These are phyloP conservation scores for Amphiprion percula DNA, from an alignment of 2,113 vertebrate genomes.

Conservation along the genomic window DNA sequence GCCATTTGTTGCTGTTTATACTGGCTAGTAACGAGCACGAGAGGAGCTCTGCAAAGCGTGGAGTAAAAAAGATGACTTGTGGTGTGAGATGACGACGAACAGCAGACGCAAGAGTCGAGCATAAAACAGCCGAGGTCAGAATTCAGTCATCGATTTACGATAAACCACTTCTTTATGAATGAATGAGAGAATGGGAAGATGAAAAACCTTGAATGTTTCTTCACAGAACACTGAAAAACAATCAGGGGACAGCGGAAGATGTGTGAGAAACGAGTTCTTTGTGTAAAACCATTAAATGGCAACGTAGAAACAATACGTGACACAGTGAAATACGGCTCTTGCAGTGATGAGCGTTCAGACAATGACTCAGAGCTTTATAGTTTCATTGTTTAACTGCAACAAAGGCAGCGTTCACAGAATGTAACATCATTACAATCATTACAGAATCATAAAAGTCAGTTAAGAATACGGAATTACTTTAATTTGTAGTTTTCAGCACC, in stretches of 20 bases:
- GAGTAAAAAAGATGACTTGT: slow-evolving; percentile 39
- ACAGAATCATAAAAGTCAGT: slow-evolving; percentile 24
- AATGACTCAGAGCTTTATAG: not conserved
- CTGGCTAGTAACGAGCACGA: slow-evolving; percentile 53
- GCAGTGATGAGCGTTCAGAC: not conserved
- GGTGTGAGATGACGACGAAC: slow-evolving; percentile 43
- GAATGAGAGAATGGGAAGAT: not conserved
- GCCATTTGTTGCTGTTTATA: slow-evolving; percentile 66
- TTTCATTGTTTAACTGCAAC: not conserved
- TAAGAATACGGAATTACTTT: slow-evolving; percentile 2
- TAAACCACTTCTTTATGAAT: not conserved
- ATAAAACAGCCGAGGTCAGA: slow-evolving; percentile 8
- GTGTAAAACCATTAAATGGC: no score
- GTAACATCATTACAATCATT: slow-evolving; percentile 3
- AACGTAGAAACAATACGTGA: not conserved
- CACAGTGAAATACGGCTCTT: not conserved
- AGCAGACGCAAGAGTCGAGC: slow-evolving; percentile 30
- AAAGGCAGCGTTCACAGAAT: not conserved
- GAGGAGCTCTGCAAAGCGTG: slow-evolving; percentile 34
- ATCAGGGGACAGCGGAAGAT: not conserved
- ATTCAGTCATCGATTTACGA: not conserved
- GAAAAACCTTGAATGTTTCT: not conserved
- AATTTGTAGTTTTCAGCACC: slow-evolving; percentile 33
- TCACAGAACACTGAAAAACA: not conserved
- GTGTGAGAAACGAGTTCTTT: no score